Evolutionary conservation across 64 coral and sea anemone species (phyloP).

Genomic region (Montipora cactus): DNA sequence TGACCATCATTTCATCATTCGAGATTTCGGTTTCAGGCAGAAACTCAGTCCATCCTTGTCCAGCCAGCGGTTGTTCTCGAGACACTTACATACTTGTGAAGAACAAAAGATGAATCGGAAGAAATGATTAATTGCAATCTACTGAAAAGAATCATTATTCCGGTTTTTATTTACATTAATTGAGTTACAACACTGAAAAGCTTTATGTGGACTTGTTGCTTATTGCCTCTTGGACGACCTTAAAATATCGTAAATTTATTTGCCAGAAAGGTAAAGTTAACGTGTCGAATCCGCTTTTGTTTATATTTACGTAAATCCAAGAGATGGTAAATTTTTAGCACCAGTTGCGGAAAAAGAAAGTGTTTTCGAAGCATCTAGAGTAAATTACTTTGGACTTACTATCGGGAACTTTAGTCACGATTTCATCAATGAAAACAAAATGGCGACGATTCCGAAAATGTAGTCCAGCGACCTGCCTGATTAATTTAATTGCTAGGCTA

Average conservation of each 20-base stretch:
- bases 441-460: not conserved
- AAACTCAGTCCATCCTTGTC: not conserved
- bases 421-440: not conserved
- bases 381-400: not conserved
- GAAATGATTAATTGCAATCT: constrained; percentile 50
- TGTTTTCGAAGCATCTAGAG: not conserved
- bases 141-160: constrained; percentile 15
- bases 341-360: not conserved
- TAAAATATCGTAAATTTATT: not conserved
- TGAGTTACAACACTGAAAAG: not conserved
- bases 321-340: no score
- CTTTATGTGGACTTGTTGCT: not conserved
- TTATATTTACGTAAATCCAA: no score
- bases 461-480: not conserved
- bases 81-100: constrained; percentile 9
- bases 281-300: not conserved
- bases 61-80: not conserved
- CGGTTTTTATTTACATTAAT: constrained; percentile 4
- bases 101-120: constrained; percentile 23
- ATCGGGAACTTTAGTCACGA: no score
- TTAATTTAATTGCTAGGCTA: not conserved
- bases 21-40: not conserved
- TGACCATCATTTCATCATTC: not conserved
- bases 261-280: not conserved
- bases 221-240: not conserved